Base-by-base conservation (phyloP, 1,140 invertebrate genomes). In the Bombus superbus region DNA sequence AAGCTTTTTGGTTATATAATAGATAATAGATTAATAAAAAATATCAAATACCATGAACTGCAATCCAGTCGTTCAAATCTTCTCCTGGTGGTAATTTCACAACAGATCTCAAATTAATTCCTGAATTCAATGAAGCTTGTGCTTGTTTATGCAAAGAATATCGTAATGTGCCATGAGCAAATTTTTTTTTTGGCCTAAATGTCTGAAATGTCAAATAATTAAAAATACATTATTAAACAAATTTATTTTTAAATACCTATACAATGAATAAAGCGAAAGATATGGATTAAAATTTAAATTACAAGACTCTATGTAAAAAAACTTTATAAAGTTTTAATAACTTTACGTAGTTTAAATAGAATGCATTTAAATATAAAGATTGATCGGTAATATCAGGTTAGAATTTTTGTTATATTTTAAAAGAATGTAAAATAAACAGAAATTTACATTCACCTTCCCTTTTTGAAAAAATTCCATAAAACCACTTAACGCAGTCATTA, bases 141-240 rank as follows among this genome's bases (percentile, higher is more conserved):
- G 98, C 98, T 92, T 98, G 98, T 94, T 99, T 99, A 92, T 99
- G 98, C 35, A 99, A 96, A 71, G 98, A 98, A 95, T 99, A 99
- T 72, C 98, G 96, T 71, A 99, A 96, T 40, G 98, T 99, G 10
- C 98, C 98, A 75, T 98, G 97, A 84, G 97, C 97, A 95, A 99
- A 99, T 88, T 97, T 97, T 92, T 99, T 99, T 94, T 98, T 98
- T 6, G 98, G 98, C 69, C 97, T 95, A 93, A 98, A 98, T 47
- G 98, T 98, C 98, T 98, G 88, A 13, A 86, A 86, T 25, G 28
- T 64, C 62, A 2, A 71, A 64, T 11, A 69, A 79, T 74, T 53
- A 42, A n/a, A 47, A 47, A 35, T 76, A 13, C 6, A n/a, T 68
- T 68, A 38, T 57, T 64, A 69, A 25, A 35, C 13, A 35, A 18